These are phyloP conservation scores for Hoplodrina blanda DNA, from an alignment of 2,888 invertebrate species.

Conservation along the genomic window DNA sequence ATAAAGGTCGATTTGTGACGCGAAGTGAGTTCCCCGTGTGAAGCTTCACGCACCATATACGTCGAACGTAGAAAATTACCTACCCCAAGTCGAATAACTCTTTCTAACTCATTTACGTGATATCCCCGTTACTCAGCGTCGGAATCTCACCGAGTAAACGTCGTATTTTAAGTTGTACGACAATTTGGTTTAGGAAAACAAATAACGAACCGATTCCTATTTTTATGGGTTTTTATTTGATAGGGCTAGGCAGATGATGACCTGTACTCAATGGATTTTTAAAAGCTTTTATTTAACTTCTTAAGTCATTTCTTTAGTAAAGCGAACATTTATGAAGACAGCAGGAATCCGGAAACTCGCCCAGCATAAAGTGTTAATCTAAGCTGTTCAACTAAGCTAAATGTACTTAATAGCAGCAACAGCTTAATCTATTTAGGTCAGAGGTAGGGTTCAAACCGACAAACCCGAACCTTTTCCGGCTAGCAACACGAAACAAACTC, in stretches of 20 bases:
- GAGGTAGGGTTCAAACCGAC: slow-evolving; percentile 7
- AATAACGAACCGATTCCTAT: slow-evolving; percentile 13
- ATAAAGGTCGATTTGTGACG: slow-evolving; percentile 62
- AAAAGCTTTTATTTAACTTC: no score
- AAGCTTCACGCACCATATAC: slow-evolving; percentile 71
- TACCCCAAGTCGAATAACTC: slow-evolving; percentile 72
- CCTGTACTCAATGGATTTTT: neutral
- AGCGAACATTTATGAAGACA: no score
- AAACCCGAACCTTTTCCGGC: slow-evolving; percentile 11
- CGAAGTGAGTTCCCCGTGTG: slow-evolving; percentile 59
- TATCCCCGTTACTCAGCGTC: slow-evolving; percentile 68
- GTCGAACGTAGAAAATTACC: slow-evolving; percentile 69
- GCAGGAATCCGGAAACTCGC: neutral
- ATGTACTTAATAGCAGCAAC: neutral
- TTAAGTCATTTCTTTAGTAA: neutral
- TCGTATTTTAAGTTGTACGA: slow-evolving; percentile 52
- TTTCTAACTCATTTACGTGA: slow-evolving; percentile 76
- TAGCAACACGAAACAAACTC: slow-evolving; percentile 14
- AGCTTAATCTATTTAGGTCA: slow-evolving; percentile 13
- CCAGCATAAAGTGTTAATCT: neutral
- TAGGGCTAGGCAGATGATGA: no score
- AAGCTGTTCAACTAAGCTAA: slow-evolving; percentile 6
- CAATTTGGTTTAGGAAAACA: slow-evolving; percentile 41
- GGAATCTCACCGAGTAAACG: slow-evolving; percentile 72
- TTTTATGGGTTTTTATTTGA: neutral